These are phyloP conservation scores for Phortica variegata DNA, from an alignment of 1,140 invertebrate genomes.

Conservation along the genomic window DNA sequence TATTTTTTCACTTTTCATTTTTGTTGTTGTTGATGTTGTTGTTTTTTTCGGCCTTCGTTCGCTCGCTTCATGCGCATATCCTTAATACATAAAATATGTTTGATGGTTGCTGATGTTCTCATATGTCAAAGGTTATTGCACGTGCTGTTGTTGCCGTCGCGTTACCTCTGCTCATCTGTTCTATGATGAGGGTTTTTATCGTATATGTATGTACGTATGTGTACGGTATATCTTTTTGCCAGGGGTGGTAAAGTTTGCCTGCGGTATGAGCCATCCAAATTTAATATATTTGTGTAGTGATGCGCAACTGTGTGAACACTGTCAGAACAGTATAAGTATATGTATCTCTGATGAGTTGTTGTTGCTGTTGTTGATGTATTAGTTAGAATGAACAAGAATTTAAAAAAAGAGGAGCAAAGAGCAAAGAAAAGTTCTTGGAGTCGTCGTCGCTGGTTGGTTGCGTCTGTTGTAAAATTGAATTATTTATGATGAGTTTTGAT, in stretches of 20 bases:
- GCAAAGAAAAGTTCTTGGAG: too few relatives aligned
- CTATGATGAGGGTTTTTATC: slow-evolving; percentile 10
- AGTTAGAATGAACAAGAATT: too few relatives aligned
- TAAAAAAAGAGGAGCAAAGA: too few relatives aligned
- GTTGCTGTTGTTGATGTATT: slow-evolving; percentile 4
- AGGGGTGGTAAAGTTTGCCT: slow-evolving; percentile 3
- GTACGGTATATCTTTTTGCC: background rate
- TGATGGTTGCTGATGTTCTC: slow-evolving; percentile 32
- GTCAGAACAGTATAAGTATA: slow-evolving; percentile 6
- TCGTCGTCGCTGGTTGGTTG: background rate
- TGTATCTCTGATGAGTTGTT: slow-evolving; percentile 18
- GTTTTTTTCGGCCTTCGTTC: too few relatives aligned
- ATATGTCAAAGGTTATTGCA: slow-evolving; percentile 15
- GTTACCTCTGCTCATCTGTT: slow-evolving; percentile 34
- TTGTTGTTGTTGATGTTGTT: slow-evolving; percentile 11
- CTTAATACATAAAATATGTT: slow-evolving; percentile 55
- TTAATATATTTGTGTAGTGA: slow-evolving; percentile 46
- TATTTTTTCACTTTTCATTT: background rate
- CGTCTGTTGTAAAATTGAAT: slow-evolving; percentile 47
- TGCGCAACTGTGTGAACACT: slow-evolving; percentile 34
- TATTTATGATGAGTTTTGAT: slow-evolving; percentile 35
- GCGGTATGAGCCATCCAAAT: slow-evolving; percentile 41
- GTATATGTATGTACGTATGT: background rate
- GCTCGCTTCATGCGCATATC: slow-evolving; percentile 31
- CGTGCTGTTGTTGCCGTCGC: slow-evolving; percentile 9